Conservation (phyloP, 2,797 vertebrate species). For the Pteronotus mesoamericanus region DNA sequence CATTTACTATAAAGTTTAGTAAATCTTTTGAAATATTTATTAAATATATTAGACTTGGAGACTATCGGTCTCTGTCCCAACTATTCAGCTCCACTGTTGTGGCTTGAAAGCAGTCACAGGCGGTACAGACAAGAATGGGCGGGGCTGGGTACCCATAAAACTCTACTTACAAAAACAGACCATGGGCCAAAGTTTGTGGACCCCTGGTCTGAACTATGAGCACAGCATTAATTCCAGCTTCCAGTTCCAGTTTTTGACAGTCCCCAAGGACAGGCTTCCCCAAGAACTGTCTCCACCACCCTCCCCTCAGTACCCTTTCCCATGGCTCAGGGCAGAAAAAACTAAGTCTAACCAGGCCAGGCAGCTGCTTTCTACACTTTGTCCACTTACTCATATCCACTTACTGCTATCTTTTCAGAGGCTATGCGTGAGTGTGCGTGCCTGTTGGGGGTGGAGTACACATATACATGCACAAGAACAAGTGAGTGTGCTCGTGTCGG, state of each 20-base stretch:
- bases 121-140: not conserved
- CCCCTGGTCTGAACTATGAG: not conserved
- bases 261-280: not conserved
- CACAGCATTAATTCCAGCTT: not conserved
- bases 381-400: fast-evolving
- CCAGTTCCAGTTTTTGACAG: not conserved
- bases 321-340: not conserved
- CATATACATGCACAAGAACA: not conserved
- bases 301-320: not conserved
- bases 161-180: not conserved
- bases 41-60: not conserved
- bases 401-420: not conserved
- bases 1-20: not conserved
- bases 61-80: not conserved
- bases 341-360: not conserved
- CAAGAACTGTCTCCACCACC: not conserved
- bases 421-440: not conserved
- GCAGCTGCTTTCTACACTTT: not conserved
- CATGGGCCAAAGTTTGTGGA: not conserved
- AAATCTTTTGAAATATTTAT: not conserved
- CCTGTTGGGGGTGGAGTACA: not conserved
- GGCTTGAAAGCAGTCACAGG: not conserved
- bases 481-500: not conserved
- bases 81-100: not conserved
- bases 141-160: not conserved